Evolutionary conservation across 1,140 invertebrate species (phyloP).

Genomic region (Ceratina japonica): DNA sequence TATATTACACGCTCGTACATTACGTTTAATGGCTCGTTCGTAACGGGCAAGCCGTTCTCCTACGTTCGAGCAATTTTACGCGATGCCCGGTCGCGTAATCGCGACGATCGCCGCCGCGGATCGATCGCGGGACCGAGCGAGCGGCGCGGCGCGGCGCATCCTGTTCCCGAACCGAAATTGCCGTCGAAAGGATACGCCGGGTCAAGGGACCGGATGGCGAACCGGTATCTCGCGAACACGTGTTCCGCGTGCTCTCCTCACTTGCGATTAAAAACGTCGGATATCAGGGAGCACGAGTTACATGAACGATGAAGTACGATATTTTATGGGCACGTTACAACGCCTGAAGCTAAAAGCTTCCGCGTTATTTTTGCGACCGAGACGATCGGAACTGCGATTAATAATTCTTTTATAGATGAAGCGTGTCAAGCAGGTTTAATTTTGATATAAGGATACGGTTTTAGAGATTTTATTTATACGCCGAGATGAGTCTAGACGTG

Average conservation of each 20-base stretch:
- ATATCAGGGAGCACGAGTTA: too few relatives aligned
- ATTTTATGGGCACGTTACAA: too few relatives aligned
- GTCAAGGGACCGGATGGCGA: background rate
- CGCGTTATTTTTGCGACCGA: background rate
- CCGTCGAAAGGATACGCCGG: background rate
- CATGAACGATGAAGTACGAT: too few relatives aligned
- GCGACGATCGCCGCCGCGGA: slow-evolving; percentile 26
- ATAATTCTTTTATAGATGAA: background rate
- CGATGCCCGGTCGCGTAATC: slow-evolving; percentile 48
- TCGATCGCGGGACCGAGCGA: slow-evolving; percentile 20
- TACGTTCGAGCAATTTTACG: slow-evolving; percentile 58
- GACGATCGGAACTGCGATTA: background rate
- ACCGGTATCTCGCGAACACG: background rate
- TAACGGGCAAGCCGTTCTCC: slow-evolving; percentile 49
- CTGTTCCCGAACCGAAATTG: slow-evolving; percentile 21
- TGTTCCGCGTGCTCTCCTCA: background rate
- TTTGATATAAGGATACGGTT: background rate
- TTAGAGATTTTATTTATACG: background rate
- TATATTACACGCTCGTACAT: slow-evolving; percentile 49
- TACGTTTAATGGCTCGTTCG: slow-evolving; percentile 60
- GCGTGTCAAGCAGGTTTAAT: background rate
- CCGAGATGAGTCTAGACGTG: background rate
- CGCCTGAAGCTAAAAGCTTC: background rate
- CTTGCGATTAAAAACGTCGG: background rate
- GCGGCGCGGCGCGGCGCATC: background rate